These are phyloP conservation scores for Hetaerina titia DNA, from an alignment of 2,888 invertebrate genomes.

Conservation along the genomic window DNA sequence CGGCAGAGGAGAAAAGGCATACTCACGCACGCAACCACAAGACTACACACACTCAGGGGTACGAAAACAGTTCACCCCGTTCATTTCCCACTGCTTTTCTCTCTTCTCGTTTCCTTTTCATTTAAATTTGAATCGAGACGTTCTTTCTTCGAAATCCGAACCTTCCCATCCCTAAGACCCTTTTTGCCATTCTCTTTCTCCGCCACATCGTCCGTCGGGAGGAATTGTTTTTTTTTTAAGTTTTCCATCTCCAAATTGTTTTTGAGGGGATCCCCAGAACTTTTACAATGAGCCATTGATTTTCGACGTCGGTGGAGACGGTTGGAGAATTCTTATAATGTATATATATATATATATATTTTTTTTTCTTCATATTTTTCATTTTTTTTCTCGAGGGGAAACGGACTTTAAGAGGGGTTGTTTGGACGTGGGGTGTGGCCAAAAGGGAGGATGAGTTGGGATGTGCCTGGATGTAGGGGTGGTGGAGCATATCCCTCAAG, in stretches of 20 bases:
- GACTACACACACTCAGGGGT: background rate
- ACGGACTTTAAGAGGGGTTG: background rate
- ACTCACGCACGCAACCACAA: background rate
- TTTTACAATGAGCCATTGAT: slow-evolving; percentile 39
- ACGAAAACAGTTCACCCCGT: background rate
- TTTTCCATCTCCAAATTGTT: background rate
- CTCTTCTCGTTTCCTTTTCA: background rate
- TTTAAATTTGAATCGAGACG: background rate
- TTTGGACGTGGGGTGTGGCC: background rate
- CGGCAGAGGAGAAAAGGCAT: background rate
- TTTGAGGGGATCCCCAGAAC: background rate
- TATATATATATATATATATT: no score
- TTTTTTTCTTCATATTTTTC: no score
- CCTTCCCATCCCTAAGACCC: no score
- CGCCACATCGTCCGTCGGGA: background rate
- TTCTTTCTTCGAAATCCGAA: background rate
- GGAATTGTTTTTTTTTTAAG: background rate
- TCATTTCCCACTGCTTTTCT: background rate
- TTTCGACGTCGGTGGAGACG: background rate
- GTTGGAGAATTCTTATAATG: background rate
- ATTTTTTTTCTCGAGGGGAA: background rate
- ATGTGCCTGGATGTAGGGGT: background rate
- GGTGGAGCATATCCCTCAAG: no score
- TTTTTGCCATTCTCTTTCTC: background rate
- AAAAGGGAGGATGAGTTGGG: background rate